Evolutionary conservation across 2,888 invertebrate genomes (phyloP).

Genomic region (Gortyna flavago): DNA sequence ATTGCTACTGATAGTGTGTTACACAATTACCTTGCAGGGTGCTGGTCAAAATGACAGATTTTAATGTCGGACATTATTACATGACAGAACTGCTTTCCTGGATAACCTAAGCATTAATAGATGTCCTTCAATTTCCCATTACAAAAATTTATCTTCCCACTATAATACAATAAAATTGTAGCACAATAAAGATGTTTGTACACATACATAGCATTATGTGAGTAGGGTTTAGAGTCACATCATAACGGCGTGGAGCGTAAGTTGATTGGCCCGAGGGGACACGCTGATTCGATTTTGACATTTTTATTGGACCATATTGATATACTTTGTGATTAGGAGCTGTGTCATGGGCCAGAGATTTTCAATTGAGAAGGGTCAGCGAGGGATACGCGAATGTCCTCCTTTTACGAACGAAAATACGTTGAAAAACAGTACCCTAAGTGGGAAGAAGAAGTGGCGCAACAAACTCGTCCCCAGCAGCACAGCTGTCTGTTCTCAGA

Average conservation of each 20-base stretch:
- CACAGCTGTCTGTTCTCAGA: neutral
- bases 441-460: neutral
- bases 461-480: neutral
- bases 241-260: slow-evolving; percentile 68
- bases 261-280: slow-evolving; percentile 81
- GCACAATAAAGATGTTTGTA: slow-evolving; percentile 7
- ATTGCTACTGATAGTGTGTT: too few relatives aligned
- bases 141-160: neutral
- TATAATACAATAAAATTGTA: slow-evolving; percentile 7
- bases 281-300: slow-evolving; percentile 85
- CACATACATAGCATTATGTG: slow-evolving; percentile 31
- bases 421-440: neutral
- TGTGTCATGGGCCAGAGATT: slow-evolving; percentile 75
- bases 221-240: slow-evolving; percentile 65
- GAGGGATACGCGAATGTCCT: slow-evolving; percentile 49
- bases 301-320: slow-evolving; percentile 87
- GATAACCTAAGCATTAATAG: neutral
- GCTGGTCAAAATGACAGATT: neutral
- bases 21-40: neutral
- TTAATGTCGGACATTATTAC: neutral
- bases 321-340: slow-evolving; percentile 83
- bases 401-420: neutral
- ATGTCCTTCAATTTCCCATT: neutral
- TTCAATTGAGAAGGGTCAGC: slow-evolving; percentile 78
- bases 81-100: neutral